These are phyloP conservation scores for Heliconius congener DNA, from an alignment of 1,140 invertebrate genomes.

Conservation along the genomic window DNA sequence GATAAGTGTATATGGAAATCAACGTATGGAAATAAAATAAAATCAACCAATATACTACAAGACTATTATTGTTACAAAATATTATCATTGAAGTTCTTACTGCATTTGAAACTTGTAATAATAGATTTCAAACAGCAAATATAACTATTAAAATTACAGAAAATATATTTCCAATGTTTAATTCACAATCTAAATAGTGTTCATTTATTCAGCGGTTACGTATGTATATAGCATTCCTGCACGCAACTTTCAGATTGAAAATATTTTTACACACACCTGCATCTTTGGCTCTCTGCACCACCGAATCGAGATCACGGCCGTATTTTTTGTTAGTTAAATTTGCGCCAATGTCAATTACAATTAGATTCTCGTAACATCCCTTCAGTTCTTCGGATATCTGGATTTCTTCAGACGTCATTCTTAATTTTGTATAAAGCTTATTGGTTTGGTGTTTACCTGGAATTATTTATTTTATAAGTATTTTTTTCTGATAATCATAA, in stretches of 20 bases:
- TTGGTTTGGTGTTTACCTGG: slow-evolving; percentile 74
- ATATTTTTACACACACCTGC: slow-evolving; percentile 84
- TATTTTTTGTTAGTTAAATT: slow-evolving; percentile 98
- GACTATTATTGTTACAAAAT: neutral
- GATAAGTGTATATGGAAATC: no score
- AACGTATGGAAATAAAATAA: no score
- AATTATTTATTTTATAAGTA: slow-evolving; percentile 36
- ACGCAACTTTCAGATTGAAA: slow-evolving; percentile 41
- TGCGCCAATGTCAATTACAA: slow-evolving; percentile 95
- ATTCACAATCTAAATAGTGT: slow-evolving; percentile 25
- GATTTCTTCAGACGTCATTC: slow-evolving; percentile 79
- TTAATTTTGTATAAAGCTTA: slow-evolving; percentile 76
- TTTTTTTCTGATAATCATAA: neutral
- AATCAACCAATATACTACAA: no score
- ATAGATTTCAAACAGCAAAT: neutral
- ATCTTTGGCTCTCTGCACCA: slow-evolving; percentile 95
- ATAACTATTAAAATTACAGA: neutral
- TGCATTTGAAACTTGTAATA: neutral
- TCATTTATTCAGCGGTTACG: slow-evolving; percentile 46
- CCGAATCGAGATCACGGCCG: slow-evolving; percentile 94
- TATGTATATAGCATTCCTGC: slow-evolving; percentile 44
- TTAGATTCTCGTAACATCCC: slow-evolving; percentile 90
- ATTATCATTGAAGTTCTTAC: neutral
- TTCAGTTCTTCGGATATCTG: slow-evolving; percentile 75
- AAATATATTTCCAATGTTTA: neutral